phyloP scores from a whole-genome alignment of 2,888 invertebrate species.

The Drosophila buzzatii region DNA sequence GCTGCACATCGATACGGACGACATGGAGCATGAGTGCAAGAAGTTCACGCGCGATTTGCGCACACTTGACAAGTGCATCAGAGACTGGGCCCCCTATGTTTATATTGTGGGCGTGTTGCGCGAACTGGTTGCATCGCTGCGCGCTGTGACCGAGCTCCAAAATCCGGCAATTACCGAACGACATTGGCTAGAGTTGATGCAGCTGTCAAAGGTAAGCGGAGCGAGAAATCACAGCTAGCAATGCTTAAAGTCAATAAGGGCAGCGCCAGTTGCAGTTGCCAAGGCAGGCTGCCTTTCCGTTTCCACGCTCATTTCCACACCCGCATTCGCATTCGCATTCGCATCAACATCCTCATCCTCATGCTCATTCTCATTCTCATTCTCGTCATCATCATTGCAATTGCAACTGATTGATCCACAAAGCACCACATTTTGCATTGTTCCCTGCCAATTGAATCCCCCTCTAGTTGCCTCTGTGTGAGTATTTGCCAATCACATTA shows the following conservation, averaged over 20 bases:
- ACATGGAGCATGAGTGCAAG: constrained; percentile 98
- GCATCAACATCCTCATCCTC: neutral
- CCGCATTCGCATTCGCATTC: neutral
- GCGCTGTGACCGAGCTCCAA: constrained; percentile 97
- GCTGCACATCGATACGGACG: constrained; percentile 97
- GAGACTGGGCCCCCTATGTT: constrained; percentile 92
- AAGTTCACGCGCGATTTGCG: constrained; percentile 95
- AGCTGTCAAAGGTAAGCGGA: constrained; percentile 92
- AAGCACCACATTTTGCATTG: constrained; percentile 27
- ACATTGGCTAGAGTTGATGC: constrained; percentile 98
- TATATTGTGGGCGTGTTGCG: constrained; percentile 93
- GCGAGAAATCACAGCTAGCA: constrained; percentile 23
- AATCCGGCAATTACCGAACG: constrained; percentile 97
- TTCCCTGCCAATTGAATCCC: constrained; percentile 13
- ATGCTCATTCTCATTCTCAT: neutral
- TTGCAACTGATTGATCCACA: constrained; percentile 54
- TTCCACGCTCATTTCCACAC: neutral
- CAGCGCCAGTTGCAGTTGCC: neutral
- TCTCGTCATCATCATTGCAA: constrained; percentile 13
- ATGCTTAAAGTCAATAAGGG: constrained; percentile 32
- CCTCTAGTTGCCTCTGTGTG: constrained; percentile 17
- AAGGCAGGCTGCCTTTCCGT: too few species aligned
- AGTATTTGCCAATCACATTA: constrained; percentile 52
- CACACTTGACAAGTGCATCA: constrained; percentile 93
- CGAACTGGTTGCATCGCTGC: constrained; percentile 96